These are phyloP conservation scores for Hydriomena furcata DNA, from an alignment of 2,888 invertebrate species.

Conservation along the genomic window DNA sequence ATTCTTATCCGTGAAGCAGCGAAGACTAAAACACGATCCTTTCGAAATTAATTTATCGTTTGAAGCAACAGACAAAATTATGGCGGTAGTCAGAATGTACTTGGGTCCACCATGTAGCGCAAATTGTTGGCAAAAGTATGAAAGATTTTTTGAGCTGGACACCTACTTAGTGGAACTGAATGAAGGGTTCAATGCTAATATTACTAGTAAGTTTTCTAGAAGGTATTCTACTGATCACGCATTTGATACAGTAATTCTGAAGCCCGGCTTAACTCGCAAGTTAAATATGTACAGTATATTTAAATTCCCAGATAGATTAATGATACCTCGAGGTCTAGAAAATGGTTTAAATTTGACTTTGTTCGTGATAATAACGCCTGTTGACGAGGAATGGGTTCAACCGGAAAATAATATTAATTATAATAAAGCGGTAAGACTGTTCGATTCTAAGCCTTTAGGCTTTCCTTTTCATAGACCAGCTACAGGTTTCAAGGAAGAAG, in stretches of 20 bases:
- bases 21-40: conserved; percentile 58
- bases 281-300: conserved; percentile 42
- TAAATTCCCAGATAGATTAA: conserved; percentile 65
- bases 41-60: conserved; percentile 61
- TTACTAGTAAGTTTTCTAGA: conserved; percentile 55
- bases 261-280: neutral
- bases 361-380: conserved; percentile 63
- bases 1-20: conserved; percentile 58
- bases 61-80: conserved; percentile 46
- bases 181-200: conserved; percentile 56
- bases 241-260: conserved; percentile 49
- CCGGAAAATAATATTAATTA: conserved; percentile 35
- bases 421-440: conserved; percentile 43
- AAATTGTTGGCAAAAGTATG: conserved; percentile 56
- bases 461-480: conserved; percentile 72
- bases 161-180: conserved; percentile 49
- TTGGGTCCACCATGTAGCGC: conserved; percentile 63
- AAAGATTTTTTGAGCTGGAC: conserved; percentile 65
- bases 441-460: conserved; percentile 63
- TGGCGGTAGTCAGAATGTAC: conserved; percentile 60
- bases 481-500: conserved; percentile 40
- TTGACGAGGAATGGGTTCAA: conserved; percentile 40
- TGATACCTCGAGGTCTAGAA: conserved; percentile 64
- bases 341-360: conserved; percentile 65
- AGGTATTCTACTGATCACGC: conserved; percentile 55